phyloP scores from a whole-genome alignment of 2,113 vertebrate species.

The Agelaius tricolor region DNA sequence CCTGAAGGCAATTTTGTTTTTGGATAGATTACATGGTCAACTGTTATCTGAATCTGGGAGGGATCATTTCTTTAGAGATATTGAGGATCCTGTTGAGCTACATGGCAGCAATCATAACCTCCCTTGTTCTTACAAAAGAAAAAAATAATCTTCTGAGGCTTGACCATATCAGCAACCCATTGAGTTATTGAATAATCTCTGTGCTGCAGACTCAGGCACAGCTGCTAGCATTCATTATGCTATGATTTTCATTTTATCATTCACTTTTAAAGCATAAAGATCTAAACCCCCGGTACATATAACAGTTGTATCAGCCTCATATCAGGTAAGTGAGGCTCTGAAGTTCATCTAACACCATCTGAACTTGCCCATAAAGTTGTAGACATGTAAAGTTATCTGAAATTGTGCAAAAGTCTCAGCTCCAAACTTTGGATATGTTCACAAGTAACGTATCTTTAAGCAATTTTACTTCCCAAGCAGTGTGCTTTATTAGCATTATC shows the following conservation, averaged over 20 bases:
- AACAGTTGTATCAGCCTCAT: background rate
- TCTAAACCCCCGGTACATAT: background rate
- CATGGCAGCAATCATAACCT: background rate
- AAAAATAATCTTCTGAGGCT: background rate
- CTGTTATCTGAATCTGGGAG: background rate
- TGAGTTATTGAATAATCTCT: background rate
- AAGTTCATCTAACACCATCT: background rate
- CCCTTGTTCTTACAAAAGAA: background rate
- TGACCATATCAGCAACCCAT: background rate
- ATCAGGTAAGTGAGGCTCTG: background rate
- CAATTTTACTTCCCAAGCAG: background rate
- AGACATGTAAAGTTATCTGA: background rate
- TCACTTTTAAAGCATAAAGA: background rate
- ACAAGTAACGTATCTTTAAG: background rate
- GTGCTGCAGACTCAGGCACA: background rate
- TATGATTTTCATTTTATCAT: background rate
- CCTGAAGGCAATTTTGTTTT: background rate
- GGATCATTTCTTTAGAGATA: slow-evolving; percentile 7
- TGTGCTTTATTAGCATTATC: background rate
- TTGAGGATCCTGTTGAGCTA: background rate
- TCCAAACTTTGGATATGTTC: background rate
- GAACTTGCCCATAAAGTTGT: background rate
- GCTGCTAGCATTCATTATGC: background rate
- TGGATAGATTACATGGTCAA: slow-evolving; percentile 11
- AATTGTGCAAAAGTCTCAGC: background rate